A percentile compares a stretch with the other conserved stretches of the same genome.
Conservation (phyloP, 2,113 vertebrate species). For the Sardina pilchardus region DNA sequence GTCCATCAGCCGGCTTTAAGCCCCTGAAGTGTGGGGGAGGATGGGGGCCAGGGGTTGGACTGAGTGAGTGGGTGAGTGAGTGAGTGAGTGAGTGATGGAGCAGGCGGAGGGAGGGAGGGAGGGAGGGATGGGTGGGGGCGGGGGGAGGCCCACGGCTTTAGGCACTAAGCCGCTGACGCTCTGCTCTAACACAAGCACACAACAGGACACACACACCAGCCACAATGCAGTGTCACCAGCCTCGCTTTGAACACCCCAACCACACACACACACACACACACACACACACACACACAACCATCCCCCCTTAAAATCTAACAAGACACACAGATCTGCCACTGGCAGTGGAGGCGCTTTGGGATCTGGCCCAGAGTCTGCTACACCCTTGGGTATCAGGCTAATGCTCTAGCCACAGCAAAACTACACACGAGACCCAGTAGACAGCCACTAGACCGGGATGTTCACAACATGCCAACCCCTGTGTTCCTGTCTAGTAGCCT, state of each 20-base stretch:
- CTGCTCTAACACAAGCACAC: not conserved
- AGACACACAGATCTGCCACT: not conserved
- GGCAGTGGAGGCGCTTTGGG: not conserved
- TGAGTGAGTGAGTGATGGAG: not conserved
- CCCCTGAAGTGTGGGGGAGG: not conserved
- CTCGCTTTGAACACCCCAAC: not conserved
- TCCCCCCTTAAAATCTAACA: not conserved
- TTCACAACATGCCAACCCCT: not conserved
- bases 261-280: not conserved
- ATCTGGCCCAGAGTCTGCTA: not conserved
- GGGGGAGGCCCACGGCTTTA: not conserved
- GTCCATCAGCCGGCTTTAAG: not conserved
- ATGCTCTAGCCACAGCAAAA: not conserved
- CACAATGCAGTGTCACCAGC: not conserved
- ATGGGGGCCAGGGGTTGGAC: not conserved
- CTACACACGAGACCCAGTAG: not conserved
- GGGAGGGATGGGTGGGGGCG: not conserved
- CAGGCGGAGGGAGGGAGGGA: not conserved
- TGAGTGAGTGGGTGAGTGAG: not conserved
- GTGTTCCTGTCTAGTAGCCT: not conserved
- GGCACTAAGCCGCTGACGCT: not conserved
- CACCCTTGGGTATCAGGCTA: not conserved
- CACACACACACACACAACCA: not conserved
- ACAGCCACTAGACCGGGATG: not conserved
- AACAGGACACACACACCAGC: not conserved